These are phyloP conservation scores for Tuberolachnus salignus DNA, from an alignment of 2,888 invertebrate genomes.

Conservation along the genomic window DNA sequence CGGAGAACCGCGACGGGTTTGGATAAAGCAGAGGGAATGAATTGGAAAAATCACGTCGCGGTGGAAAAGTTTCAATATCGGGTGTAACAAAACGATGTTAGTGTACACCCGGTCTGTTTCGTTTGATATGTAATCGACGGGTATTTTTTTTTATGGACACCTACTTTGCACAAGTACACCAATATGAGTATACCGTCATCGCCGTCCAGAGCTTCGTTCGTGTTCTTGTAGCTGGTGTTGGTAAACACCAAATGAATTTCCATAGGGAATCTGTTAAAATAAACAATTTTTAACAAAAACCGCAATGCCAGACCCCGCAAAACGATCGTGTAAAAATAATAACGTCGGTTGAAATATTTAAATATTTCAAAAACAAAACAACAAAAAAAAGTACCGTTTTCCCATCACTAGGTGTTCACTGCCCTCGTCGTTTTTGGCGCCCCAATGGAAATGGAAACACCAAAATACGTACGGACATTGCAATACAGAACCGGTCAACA, in stretches of 20 bases:
- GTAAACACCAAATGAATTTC: constrained; percentile 32
- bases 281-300: no score
- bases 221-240: background rate
- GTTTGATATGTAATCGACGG: background rate
- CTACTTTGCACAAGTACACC: constrained; percentile 37
- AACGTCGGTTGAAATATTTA: no score
- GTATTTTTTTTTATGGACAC: background rate
- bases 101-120: background rate
- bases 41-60: no score
- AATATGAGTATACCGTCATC: constrained; percentile 19
- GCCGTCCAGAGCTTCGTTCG: background rate
- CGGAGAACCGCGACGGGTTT: no score
- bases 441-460: constrained; percentile 41
- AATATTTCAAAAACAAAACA: no score
- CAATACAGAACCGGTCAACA: constrained; percentile 5
- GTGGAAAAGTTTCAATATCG: no score
- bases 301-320: background rate
- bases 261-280: constrained; percentile 3
- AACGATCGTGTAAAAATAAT: no score
- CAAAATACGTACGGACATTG: constrained; percentile 32
- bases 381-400: background rate
- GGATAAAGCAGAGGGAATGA: no score
- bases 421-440: constrained; percentile 2
- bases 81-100: no score
- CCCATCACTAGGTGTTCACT: background rate